A percentile compares a stretch with the other conserved stretches of the same genome.
These are phyloP conservation scores for Leptopilina clavipes DNA, from an alignment of 1,140 invertebrate genomes.

Conservation along the genomic window DNA sequence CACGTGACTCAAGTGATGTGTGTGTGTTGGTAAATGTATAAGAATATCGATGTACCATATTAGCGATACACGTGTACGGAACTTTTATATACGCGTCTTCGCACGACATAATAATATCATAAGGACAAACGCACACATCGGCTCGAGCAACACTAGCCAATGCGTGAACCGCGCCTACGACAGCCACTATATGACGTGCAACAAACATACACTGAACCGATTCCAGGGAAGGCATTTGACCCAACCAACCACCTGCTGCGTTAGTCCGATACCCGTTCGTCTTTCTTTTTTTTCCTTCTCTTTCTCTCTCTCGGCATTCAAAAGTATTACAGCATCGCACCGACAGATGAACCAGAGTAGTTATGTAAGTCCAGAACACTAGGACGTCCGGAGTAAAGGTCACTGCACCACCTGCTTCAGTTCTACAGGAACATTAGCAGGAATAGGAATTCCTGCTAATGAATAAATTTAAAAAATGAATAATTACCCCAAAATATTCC, in stretches of 20 bases:
- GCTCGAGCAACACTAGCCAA: no score
- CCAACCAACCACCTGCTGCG: conserved; percentile 64
- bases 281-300: conserved; percentile 43
- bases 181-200: conserved; percentile 44
- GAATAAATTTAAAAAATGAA: no score
- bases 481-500: no score
- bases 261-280: conserved; percentile 55
- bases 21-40: not conserved
- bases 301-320: conserved; percentile 45
- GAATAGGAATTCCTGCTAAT: no score
- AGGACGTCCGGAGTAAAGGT: conserved; percentile 27
- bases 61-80: conserved; percentile 21
- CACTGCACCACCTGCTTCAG: conserved; percentile 5
- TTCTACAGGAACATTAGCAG: no score
- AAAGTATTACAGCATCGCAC: conserved; percentile 58
- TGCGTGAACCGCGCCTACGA: conserved; percentile 42
- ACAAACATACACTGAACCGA: conserved; percentile 48
- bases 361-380: conserved; percentile 54
- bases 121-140: conserved; percentile 22
- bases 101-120: conserved; percentile 39
- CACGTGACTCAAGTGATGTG: not conserved
- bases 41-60: not conserved
- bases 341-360: conserved; percentile 47
- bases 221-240: conserved; percentile 62
- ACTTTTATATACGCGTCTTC: conserved; percentile 34